Conservation (phyloP, 2,113 vertebrate genomes). For the Baryphthengus martii region DNA sequence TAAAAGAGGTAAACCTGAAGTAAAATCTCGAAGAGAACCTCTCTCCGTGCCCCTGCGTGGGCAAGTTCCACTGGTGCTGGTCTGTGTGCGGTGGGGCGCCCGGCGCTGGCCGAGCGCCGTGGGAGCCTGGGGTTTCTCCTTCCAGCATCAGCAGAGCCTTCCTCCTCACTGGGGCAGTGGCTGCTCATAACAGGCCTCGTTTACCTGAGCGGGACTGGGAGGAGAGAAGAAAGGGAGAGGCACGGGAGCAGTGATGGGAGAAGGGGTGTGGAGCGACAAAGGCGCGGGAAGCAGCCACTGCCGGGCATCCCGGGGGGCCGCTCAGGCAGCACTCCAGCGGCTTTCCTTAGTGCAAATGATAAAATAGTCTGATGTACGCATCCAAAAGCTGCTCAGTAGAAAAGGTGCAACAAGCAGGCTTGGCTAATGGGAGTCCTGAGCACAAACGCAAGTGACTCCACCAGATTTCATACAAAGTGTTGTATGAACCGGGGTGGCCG, state of each 20-base stretch:
- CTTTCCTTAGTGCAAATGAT: too few species aligned
- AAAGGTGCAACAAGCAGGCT: background rate
- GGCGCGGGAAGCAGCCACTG: too few species aligned
- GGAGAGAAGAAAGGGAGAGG: too few species aligned
- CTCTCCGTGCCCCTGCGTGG: background rate
- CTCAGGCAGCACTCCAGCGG: too few species aligned
- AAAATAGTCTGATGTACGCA: background rate
- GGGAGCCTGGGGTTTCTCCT: background rate
- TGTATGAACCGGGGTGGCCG: background rate
- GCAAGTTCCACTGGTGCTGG: background rate
- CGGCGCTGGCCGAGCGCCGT: background rate
- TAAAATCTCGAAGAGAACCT: background rate
- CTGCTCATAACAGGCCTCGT: too few species aligned
- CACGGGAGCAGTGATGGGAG: too few species aligned
- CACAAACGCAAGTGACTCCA: background rate
- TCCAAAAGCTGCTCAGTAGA: background rate
- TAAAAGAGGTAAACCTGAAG: background rate
- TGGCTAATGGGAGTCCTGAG: background rate
- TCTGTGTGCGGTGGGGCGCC: background rate
- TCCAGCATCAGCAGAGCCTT: background rate
- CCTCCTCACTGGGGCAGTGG: too few species aligned
- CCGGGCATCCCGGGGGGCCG: too few species aligned
- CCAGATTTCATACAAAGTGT: rapidly evolving
- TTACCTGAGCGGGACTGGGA: too few species aligned
- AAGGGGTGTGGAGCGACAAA: too few species aligned